Conservation (phyloP, 2,113 vertebrate species). For the Genyomyrus donnyi region DNA sequence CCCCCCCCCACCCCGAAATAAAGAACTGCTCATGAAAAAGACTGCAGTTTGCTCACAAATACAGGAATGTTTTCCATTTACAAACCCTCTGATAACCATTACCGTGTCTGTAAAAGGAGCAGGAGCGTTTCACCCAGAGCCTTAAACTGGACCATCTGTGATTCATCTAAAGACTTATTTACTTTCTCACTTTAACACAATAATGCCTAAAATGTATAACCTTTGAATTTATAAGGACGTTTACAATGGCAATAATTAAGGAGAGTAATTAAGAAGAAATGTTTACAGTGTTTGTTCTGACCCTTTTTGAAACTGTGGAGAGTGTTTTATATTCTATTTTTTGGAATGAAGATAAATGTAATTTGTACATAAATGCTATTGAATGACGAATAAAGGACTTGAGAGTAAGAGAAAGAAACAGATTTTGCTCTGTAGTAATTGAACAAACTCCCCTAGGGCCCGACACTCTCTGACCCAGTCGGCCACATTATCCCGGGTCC, state of each 20-base stretch:
- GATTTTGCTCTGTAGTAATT: neutral
- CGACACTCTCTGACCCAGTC: neutral
- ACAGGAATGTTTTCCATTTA: conserved; percentile 30
- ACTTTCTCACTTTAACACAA: conserved; percentile 1
- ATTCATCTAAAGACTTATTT: conserved; percentile 2
- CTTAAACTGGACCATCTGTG: conserved; percentile 21
- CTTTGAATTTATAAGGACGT: conserved; percentile 37
- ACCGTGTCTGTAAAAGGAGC: neutral
- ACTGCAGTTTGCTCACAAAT: conserved; percentile 22
- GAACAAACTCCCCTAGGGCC: neutral
- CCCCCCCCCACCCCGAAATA: conserved; percentile 10
- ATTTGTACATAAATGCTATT: conserved; percentile 60
- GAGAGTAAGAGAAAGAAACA: conserved; percentile 21
- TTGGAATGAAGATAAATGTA: conserved; percentile 54
- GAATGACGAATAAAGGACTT: conserved; percentile 37
- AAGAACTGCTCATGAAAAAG: conserved; percentile 30
- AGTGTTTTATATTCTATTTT: conserved; percentile 59
- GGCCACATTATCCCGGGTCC: neutral
- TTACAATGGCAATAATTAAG: conserved; percentile 47
- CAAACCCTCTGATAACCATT: conserved; percentile 11
- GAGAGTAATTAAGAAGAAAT: conserved; percentile 49
- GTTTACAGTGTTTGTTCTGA: conserved; percentile 54
- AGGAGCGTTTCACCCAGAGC: conserved; percentile 41
- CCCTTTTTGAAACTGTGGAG: conserved; percentile 41
- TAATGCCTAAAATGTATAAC: conserved; percentile 28